These are phyloP conservation scores for Onychostoma macrolepis DNA, from an alignment of 2,113 vertebrate species.

Conservation along the genomic window DNA sequence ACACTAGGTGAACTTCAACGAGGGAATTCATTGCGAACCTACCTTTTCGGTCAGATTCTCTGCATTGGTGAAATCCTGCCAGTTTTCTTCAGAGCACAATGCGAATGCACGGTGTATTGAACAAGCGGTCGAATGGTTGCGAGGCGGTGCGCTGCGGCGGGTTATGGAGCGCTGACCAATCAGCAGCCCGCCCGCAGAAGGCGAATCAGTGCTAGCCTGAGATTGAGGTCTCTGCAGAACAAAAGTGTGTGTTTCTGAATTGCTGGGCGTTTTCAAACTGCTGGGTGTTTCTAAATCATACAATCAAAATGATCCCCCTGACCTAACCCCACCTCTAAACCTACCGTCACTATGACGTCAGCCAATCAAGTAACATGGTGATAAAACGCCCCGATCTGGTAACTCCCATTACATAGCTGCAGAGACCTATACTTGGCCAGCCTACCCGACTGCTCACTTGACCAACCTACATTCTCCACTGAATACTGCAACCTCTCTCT, in stretches of 20 bases:
- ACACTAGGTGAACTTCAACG: background rate
- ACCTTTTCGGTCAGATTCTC: slow-evolving; percentile 6
- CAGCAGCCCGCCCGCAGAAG: slow-evolving; percentile 11
- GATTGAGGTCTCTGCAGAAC: no score
- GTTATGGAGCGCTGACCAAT: slow-evolving; percentile 24
- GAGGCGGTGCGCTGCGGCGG: slow-evolving; percentile 10
- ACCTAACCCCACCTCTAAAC: no score
- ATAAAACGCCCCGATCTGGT: no score
- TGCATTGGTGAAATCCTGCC: background rate
- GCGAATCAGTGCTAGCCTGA: background rate
- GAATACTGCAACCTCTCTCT: background rate
- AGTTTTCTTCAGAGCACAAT: background rate
- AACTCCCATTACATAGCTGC: no score
- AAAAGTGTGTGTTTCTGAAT: no score
- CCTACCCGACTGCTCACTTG: background rate
- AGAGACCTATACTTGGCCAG: no score
- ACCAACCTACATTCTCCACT: background rate
- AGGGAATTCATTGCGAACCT: background rate
- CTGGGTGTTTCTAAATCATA: no score
- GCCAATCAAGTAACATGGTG: no score
- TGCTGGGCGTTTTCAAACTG: no score
- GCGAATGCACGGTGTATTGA: background rate
- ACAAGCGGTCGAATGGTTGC: background rate
- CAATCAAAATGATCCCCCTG: no score
- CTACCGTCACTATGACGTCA: no score